phyloP scores from a whole-genome alignment of 2,888 invertebrate species.

The Syrphus vitripennis region DNA sequence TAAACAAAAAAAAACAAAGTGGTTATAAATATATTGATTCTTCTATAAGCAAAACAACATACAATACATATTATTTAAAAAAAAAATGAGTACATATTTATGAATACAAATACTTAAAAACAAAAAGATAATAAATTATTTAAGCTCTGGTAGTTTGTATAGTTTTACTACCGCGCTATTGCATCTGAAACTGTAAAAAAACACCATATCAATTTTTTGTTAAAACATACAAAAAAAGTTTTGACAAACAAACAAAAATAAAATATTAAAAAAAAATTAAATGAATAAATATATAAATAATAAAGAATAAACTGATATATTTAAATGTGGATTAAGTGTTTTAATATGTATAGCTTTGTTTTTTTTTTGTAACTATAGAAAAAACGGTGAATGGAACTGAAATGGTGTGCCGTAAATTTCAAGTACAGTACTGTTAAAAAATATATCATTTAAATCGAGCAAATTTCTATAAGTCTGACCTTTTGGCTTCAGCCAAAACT shows the following conservation, averaged over 20 bases:
- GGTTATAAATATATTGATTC: neutral
- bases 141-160: slow-evolving; percentile 67
- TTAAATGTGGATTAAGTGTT: slow-evolving; percentile 50
- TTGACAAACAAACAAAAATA: neutral
- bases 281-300: slow-evolving; percentile 25
- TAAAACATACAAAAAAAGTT: slow-evolving; percentile 9
- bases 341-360: neutral
- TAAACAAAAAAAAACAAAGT: no score
- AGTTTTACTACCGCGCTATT: slow-evolving; percentile 69
- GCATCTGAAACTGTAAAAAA: slow-evolving; percentile 69
- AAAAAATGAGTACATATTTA: slow-evolving; percentile 14
- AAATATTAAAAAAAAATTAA: neutral
- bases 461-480: no score
- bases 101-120: neutral
- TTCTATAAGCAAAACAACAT: slow-evolving; percentile 5
- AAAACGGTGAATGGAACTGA: no score
- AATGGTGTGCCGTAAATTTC: no score
- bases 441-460: no score
- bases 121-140: slow-evolving; percentile 24
- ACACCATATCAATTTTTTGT: slow-evolving; percentile 69
- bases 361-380: no score
- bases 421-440: no score
- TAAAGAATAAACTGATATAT: slow-evolving; percentile 58
- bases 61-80: neutral
- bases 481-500: no score